These are phyloP conservation scores for Orientallactaga bullata DNA, from an alignment of 2,113 vertebrate species.

Conservation along the genomic window DNA sequence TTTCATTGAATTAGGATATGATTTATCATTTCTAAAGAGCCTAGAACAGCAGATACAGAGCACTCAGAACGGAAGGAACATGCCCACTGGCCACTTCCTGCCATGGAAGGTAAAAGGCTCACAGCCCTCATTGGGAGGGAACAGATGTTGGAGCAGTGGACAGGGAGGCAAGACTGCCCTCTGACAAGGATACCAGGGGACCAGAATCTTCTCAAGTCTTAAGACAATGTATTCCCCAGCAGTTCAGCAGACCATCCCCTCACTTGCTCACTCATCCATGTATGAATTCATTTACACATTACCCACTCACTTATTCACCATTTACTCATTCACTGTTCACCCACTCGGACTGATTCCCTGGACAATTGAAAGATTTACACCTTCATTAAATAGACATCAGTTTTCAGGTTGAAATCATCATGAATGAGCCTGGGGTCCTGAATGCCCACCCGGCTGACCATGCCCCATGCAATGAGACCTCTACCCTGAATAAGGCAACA, in stretches of 20 bases:
- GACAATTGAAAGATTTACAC: neutral
- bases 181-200: too few species aligned
- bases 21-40: neutral
- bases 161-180: neutral
- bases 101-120: neutral
- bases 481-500: neutral
- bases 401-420: neutral
- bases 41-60: neutral
- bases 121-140: neutral
- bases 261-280: too few species aligned
- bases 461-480: neutral
- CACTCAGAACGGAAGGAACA: neutral
- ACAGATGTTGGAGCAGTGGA: neutral
- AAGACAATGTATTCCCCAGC: fast-evolving
- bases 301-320: neutral
- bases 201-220: neutral
- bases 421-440: neutral
- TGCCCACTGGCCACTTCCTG: neutral
- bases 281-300: neutral
- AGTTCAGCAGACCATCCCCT: too few species aligned
- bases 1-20: constrained; percentile 66
- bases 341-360: neutral
- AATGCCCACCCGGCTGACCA: neutral
- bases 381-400: neutral
- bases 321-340: neutral